Conservation (phyloP, 2,797 vertebrate genomes). For the Microctenopoma lineatum region DNA sequence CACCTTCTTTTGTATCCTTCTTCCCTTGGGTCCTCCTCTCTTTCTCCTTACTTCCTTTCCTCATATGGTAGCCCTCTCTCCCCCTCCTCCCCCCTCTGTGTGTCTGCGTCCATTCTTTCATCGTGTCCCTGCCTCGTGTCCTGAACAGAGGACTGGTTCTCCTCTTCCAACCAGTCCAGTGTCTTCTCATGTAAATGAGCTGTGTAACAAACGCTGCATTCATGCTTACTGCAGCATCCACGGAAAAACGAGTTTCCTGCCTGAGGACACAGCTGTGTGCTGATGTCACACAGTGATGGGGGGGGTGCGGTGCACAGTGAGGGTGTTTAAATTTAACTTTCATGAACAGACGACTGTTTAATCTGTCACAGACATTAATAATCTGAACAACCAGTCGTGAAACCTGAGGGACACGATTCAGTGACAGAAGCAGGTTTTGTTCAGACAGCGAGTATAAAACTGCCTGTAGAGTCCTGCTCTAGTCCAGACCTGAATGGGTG, state of each 20-base stretch:
- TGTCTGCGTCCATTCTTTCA: no score
- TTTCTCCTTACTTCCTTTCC: not conserved
- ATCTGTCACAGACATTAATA: no score
- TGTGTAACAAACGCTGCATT: constrained; percentile 56
- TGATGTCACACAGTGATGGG: not conserved
- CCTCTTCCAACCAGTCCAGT: not conserved
- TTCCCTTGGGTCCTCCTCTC: not conserved
- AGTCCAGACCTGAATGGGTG: no score
- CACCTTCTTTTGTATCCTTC: not conserved
- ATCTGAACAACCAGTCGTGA: no score
- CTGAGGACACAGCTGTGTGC: constrained; percentile 8
- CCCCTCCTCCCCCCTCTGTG: not conserved
- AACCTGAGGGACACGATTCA: no score
- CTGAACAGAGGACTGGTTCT: constrained; percentile 41
- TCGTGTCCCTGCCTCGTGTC: not conserved
- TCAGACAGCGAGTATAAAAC: no score
- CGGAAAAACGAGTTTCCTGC: constrained; percentile 38
- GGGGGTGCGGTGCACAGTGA: not conserved
- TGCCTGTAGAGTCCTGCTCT: no score
- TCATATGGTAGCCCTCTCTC: not conserved
- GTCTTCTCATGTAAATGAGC: constrained; percentile 36
- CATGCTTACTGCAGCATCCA: constrained; percentile 18
- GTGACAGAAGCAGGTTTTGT: no score
- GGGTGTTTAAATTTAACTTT: not conserved
- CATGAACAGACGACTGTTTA: no score